Conservation (phyloP, 2,888 invertebrate species). For the Prosapia bicincta region DNA sequence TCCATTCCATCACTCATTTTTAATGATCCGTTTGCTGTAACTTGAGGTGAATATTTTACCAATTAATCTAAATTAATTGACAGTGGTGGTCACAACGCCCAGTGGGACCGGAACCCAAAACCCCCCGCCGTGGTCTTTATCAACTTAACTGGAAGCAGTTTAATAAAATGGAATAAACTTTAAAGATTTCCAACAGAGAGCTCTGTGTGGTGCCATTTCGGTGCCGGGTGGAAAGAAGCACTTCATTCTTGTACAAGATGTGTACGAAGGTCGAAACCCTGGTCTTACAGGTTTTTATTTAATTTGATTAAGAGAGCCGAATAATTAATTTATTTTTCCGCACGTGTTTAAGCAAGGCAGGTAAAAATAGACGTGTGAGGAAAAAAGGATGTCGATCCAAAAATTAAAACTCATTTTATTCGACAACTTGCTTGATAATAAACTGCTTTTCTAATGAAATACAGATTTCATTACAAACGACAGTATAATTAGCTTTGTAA, state of each 20-base stretch:
- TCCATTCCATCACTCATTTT: not conserved
- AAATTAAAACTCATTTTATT: too few species aligned
- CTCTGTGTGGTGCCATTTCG: not conserved
- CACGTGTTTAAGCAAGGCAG: too few species aligned
- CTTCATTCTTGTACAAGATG: too few species aligned
- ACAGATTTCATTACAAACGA: too few species aligned
- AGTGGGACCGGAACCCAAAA: not conserved
- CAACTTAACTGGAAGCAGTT: not conserved
- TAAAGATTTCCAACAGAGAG: not conserved
- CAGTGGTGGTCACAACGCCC: not conserved
- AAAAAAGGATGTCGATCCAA: too few species aligned
- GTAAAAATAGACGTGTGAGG: too few species aligned
- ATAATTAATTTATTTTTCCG: too few species aligned
- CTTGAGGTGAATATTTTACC: slow-evolving; percentile 2
- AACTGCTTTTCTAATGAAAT: too few species aligned
- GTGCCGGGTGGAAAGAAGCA: not conserved
- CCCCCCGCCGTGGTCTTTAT: not conserved
- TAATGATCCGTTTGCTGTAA: not conserved
- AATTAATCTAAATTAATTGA: not conserved
- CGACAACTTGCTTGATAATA: too few species aligned
- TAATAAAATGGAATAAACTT: not conserved
- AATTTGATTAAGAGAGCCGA: too few species aligned
- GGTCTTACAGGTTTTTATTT: not conserved
- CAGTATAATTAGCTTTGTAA: too few species aligned
- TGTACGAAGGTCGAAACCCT: not conserved